Conservation (phyloP, 2,797 vertebrate species). For the Phaenicophaeus curvirostris region DNA sequence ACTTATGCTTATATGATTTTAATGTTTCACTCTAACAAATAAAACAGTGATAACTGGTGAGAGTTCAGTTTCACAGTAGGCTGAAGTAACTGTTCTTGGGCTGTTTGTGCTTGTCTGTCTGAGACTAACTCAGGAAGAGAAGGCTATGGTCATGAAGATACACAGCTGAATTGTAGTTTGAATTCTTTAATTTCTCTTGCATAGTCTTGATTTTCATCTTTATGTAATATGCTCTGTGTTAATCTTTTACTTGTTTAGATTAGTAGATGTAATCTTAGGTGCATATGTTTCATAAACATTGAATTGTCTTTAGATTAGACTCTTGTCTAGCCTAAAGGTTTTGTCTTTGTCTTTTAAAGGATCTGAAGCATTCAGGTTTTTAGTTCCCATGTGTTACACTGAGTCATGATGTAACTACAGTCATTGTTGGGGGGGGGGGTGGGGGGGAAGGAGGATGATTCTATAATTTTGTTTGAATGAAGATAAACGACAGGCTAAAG, state of each 20-base stretch:
- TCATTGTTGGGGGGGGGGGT: not conserved
- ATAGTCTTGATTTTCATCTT: constrained; percentile 60
- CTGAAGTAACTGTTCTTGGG: not conserved
- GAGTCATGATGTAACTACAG: not conserved
- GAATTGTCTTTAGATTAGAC: constrained; percentile 34
- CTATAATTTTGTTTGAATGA: not conserved
- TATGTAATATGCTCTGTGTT: not conserved
- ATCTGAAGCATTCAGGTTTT: not conserved
- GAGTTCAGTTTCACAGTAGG: not conserved
- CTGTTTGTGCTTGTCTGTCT: not conserved
- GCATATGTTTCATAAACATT: constrained; percentile 23
- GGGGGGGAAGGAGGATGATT: too few species aligned
- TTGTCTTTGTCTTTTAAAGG: not conserved
- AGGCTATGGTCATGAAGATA: not conserved
- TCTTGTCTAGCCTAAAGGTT: constrained; percentile 26
- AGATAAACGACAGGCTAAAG: not conserved
- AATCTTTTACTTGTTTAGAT: constrained; percentile 42
- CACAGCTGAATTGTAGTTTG: constrained; percentile 21
- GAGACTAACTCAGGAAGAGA: not conserved
- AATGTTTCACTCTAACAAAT: not conserved
- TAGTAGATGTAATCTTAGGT: constrained; percentile 34
- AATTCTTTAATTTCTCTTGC: constrained; percentile 29
- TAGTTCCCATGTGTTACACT: not conserved
- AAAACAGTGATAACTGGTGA: not conserved
- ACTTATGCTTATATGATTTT: not conserved